Conservation (phyloP, 92 coral and sea anemone genomes). For the Epizoanthus rinbou region DNA sequence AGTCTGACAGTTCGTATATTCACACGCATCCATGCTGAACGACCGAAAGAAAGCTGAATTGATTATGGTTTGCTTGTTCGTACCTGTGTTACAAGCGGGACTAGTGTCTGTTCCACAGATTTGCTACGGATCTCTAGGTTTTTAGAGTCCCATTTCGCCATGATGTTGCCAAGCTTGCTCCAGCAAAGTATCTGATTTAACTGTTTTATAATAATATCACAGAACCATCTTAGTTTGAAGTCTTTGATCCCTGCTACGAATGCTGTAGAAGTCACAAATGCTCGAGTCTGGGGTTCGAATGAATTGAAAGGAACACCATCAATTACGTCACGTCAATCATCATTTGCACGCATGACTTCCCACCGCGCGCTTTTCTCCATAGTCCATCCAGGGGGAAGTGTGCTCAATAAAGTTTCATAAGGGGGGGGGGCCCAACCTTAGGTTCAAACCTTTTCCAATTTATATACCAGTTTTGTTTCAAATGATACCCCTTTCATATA, state of each 20-base stretch:
- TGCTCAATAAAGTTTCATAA: too few species aligned
- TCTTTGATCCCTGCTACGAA: not conserved
- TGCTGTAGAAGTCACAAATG: slow-evolving; percentile 8
- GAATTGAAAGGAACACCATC: slow-evolving; percentile 38
- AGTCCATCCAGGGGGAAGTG: not conserved
- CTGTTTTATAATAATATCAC: slow-evolving; percentile 12
- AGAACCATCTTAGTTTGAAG: slow-evolving; percentile 17
- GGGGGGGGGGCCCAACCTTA: too few species aligned
- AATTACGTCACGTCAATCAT: slow-evolving; percentile 71
- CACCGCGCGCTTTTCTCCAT: slow-evolving; percentile 47
- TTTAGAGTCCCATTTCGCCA: slow-evolving; percentile 93
- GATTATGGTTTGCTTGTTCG: not conserved
- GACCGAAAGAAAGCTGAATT: slow-evolving; percentile 4
- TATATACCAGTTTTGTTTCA: too few species aligned
- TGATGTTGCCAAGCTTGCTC: slow-evolving; percentile 22
- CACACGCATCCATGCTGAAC: slow-evolving; percentile 17
- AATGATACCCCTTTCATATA: too few species aligned
- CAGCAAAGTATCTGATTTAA: slow-evolving; percentile 22
- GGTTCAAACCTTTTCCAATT: too few species aligned
- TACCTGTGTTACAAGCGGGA: slow-evolving; percentile 95
- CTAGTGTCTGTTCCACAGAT: slow-evolving; percentile 97
- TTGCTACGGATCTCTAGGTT: slow-evolving; percentile 94
- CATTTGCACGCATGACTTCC: slow-evolving; percentile 70
- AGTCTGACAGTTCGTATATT: not conserved
- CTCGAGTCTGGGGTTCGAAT: slow-evolving; percentile 21